Conservation (phyloP, 2,113 vertebrate genomes). For the Nycticorax nycticorax region DNA sequence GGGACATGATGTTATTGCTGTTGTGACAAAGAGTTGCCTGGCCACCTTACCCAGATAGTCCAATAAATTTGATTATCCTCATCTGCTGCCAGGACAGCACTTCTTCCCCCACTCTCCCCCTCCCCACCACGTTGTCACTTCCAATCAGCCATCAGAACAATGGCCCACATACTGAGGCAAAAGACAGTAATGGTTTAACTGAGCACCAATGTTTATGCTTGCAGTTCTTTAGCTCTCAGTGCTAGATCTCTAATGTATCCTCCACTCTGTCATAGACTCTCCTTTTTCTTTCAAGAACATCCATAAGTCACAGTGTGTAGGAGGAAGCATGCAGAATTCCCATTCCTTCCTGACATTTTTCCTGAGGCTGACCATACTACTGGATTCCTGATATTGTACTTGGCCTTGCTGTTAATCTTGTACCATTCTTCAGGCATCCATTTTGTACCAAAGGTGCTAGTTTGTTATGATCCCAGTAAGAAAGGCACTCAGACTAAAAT, state of each 20-base stretch:
- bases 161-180: accelerated
- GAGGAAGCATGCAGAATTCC: background rate
- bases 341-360: background rate
- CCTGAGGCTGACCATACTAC: background rate
- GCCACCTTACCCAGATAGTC: background rate
- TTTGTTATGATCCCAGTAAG: background rate
- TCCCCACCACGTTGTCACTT: background rate
- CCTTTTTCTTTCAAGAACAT: background rate
- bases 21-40: background rate
- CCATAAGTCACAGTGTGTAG: background rate
- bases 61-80: background rate
- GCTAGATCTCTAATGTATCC: background rate
- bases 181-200: background rate
- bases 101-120: background rate
- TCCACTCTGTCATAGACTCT: background rate
- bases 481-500: background rate
- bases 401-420: background rate
- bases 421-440: accelerated
- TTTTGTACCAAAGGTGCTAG: background rate
- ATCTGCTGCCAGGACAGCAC: background rate
- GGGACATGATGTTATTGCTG: background rate
- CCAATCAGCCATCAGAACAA: background rate
- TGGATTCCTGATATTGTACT: background rate
- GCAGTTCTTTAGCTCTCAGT: background rate
- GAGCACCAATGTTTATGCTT: background rate